Evolutionary conservation across 2,113 vertebrate genomes (phyloP).

Genomic region (Stigmatopora nigra): DNA sequence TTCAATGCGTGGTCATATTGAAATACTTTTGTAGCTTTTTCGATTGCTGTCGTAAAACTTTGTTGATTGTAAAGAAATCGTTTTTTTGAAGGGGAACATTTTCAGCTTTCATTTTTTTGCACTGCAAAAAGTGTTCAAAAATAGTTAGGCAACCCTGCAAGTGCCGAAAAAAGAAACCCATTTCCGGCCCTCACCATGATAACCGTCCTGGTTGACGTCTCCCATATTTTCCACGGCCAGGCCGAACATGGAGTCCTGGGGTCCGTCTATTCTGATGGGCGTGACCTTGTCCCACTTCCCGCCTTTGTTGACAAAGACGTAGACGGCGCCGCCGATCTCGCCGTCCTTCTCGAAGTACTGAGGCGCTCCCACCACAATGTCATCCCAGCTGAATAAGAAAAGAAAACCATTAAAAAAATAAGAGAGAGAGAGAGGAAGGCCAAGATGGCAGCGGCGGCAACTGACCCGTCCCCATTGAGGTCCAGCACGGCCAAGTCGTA

Average conservation of each 20-base stretch:
- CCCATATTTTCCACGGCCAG: conserved; percentile 83
- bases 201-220: conserved; percentile 58
- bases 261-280: conserved; percentile 78
- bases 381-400: conserved; percentile 78
- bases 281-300: conserved; percentile 77
- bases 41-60: no score
- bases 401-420: no score
- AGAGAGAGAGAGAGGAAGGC: no score
- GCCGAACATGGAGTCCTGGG: conserved; percentile 90
- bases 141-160: no score
- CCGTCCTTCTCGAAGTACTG: conserved; percentile 86
- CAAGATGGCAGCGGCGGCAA: no score
- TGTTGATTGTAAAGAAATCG: no score
- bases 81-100: no score
- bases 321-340: conserved; percentile 85
- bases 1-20: no score
- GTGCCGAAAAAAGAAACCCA: no score
- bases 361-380: conserved; percentile 91
- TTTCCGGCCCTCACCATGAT: conserved; percentile 37
- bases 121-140: no score
- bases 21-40: no score
- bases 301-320: conserved; percentile 81
- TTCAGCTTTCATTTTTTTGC: no score
- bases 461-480: conserved; percentile 86
- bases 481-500: conserved; percentile 91